Conservation (phyloP, 2,888 invertebrate species). For the Zele albiditarsus region DNA sequence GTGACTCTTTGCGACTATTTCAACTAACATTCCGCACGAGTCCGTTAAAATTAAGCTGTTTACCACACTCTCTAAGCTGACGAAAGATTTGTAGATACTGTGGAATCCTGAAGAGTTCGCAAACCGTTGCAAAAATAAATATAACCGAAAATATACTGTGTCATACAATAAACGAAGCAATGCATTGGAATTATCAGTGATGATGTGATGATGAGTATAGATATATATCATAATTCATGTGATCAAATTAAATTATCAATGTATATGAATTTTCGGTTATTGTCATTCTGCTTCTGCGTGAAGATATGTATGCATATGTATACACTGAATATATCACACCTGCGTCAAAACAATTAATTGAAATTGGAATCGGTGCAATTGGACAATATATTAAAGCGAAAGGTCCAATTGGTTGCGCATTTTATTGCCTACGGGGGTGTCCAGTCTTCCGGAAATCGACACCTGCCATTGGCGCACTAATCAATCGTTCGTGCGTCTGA, state of each 20-base stretch:
- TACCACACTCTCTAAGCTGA: conserved; percentile 54
- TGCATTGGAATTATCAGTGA: background rate
- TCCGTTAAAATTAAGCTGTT: conserved; percentile 63
- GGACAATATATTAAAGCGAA: background rate
- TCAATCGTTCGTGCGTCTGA: conserved; percentile 44
- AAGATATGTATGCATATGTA: background rate
- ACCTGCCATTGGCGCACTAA: conserved; percentile 60
- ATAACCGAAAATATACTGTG: background rate
- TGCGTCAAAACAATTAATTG: background rate
- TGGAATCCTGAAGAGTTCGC: conserved; percentile 39
- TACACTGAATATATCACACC: background rate
- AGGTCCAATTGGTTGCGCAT: conserved; percentile 51
- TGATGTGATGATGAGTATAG: no score
- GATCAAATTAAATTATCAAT: no score
- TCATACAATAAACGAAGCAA: background rate
- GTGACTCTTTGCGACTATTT: conserved; percentile 53
- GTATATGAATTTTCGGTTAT: no score
- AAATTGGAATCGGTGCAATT: background rate
- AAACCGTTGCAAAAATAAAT: background rate
- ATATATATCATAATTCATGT: no score
- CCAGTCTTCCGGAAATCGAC: conserved; percentile 67
- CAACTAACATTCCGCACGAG: conserved; percentile 67
- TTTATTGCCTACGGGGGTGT: conserved; percentile 51
- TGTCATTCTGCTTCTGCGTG: no score
- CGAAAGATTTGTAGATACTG: conserved; percentile 59